phyloP scores from a whole-genome alignment of 2,113 vertebrate species.

The Tachysurus fulvidraco region DNA sequence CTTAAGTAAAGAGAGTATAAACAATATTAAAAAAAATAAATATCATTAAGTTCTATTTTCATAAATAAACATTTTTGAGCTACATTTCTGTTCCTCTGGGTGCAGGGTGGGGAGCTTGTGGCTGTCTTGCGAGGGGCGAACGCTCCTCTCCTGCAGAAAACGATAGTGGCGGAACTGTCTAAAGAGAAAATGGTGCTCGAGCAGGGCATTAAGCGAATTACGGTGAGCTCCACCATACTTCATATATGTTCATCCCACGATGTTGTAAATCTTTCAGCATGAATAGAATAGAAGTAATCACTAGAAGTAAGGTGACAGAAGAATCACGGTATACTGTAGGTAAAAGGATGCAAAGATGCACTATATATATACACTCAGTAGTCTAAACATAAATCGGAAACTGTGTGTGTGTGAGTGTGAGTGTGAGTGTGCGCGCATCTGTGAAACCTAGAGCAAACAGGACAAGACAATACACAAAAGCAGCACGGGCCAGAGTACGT shows the following conservation, averaged over 20 bases:
- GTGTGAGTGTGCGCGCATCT: no score
- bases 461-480: no score
- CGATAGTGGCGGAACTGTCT: conserved; percentile 81
- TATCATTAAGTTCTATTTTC: not conserved
- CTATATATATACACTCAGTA: no score
- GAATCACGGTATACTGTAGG: no score
- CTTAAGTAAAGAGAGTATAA: not conserved
- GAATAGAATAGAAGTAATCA: no score
- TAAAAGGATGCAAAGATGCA: no score
- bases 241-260: not conserved
- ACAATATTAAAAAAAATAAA: not conserved
- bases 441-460: no score
- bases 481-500: no score
- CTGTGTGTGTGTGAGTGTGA: no score
- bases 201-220: conserved; percentile 65
- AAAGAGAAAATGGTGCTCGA: conserved; percentile 78
- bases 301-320: no score
- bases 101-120: conserved; percentile 84
- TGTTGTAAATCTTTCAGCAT: no score
- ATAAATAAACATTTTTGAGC: not conserved
- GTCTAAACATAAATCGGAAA: no score
- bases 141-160: conserved; percentile 83
- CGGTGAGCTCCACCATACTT: conserved; percentile 68
- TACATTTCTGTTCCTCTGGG: not conserved
- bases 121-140: conserved; percentile 83